A percentile compares a stretch with the other conserved stretches of the same genome.
Evolutionary conservation across 2,797 vertebrate genomes (phyloP).

Genomic region (Arnoldichthys spilopterus): DNA sequence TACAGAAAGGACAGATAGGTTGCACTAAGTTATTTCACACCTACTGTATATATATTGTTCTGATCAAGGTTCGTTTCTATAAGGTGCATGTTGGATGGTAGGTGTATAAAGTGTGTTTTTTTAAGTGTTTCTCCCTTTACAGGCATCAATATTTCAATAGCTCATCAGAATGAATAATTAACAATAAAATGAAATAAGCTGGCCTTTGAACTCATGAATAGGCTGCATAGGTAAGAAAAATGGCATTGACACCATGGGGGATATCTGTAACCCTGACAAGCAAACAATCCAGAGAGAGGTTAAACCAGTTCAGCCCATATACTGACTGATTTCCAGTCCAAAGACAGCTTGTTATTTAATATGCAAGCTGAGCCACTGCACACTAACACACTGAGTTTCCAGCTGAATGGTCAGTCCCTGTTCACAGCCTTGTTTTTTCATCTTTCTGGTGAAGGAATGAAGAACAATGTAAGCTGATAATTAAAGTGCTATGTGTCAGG

Average conservation of each 20-base stretch:
- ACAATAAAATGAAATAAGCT: neutral
- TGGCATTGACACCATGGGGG: neutral
- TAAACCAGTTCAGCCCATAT: neutral
- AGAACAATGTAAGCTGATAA: slow-evolving; percentile 12
- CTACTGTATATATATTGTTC: too few relatives aligned
- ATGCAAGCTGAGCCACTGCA: neutral
- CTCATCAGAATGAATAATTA: neutral
- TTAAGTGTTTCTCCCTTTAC: neutral
- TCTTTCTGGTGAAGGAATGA: neutral
- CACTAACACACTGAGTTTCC: neutral
- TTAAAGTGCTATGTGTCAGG: neutral
- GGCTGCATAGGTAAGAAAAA: neutral
- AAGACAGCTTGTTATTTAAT: slow-evolving; percentile 1
- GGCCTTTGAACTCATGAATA: neutral
- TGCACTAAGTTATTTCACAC: too few relatives aligned
- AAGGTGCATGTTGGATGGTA: too few relatives aligned
- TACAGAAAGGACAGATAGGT: too few relatives aligned
- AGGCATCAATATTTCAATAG: neutral
- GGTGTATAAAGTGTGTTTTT: neutral
- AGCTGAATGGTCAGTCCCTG: neutral
- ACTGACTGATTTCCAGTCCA: neutral
- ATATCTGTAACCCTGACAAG: neutral
- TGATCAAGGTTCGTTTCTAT: too few relatives aligned
- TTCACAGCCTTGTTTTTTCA: neutral
- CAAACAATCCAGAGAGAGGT: neutral